Percentiles rank a stretch among this genome's conserved stretches.
phyloP scores from a whole-genome alignment of 1,140 invertebrate species.

The Capitella teleta region DNA sequence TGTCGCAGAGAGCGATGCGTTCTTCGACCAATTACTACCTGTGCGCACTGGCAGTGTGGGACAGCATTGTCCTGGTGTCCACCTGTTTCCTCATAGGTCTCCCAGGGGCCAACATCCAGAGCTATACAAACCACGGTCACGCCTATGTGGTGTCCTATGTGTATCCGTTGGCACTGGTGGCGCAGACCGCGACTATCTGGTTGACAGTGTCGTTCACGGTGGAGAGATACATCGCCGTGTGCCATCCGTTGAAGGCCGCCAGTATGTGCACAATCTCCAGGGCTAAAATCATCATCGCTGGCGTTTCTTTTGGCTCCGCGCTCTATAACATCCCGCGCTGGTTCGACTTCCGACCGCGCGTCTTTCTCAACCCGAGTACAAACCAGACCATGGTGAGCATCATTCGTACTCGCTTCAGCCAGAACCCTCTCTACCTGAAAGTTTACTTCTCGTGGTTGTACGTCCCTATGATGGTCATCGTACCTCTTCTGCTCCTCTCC shows the following conservation, averaged over 20 bases:
- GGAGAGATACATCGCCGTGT: constrained; percentile 91
- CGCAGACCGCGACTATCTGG: constrained; percentile 85
- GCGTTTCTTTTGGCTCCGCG: constrained; percentile 69
- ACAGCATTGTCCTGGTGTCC: constrained; percentile 74
- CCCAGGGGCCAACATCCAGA: constrained; percentile 46
- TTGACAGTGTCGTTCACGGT: constrained; percentile 88
- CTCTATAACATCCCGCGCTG: constrained; percentile 75
- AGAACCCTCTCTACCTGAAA: constrained; percentile 58
- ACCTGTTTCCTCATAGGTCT: constrained; percentile 78
- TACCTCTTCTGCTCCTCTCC: constrained; percentile 72
- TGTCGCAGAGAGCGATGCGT: constrained; percentile 76
- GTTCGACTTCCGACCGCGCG: constrained; percentile 30
- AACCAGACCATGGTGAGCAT: constrained; percentile 45
- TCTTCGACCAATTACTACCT: constrained; percentile 88
- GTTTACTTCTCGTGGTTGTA: constrained; percentile 88
- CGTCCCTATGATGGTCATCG: constrained; percentile 78
- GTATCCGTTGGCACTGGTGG: constrained; percentile 75
- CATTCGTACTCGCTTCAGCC: constrained; percentile 55
- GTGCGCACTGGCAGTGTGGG: constrained; percentile 78
- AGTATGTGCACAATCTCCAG: constrained; percentile 82
- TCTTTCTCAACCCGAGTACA: neutral
- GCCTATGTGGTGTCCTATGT: constrained; percentile 70
- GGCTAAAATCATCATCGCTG: constrained; percentile 69
- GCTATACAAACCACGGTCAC: constrained; percentile 61
- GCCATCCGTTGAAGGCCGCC: constrained; percentile 76